phyloP scores from a whole-genome alignment of 2,113 vertebrate genomes.

The Orcinus orca region DNA sequence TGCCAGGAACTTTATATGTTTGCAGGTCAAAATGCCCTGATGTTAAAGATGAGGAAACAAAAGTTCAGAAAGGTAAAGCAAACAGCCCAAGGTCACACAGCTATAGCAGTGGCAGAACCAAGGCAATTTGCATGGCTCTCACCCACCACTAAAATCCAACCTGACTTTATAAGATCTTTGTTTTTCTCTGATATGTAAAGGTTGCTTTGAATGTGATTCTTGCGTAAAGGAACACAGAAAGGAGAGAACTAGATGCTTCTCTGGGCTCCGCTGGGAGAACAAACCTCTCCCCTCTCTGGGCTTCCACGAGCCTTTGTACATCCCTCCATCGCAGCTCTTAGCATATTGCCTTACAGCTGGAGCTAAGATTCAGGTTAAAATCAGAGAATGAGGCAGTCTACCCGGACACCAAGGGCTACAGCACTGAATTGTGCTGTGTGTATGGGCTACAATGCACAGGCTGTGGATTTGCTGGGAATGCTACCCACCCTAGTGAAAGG shows the following conservation, averaged over 20 bases:
- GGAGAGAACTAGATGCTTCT: neutral
- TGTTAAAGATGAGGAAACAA: neutral
- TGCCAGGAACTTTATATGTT: neutral
- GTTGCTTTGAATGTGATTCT: neutral
- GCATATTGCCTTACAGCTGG: neutral
- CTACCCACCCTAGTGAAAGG: neutral
- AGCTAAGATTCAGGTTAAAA: neutral
- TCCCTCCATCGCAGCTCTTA: neutral
- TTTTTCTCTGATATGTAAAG: neutral
- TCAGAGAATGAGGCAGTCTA: no score
- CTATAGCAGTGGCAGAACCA: neutral
- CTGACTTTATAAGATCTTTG: neutral
- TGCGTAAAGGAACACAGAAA: neutral
- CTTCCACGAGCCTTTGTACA: accelerated
- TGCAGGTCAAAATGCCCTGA: neutral
- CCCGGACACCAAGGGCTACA: accelerated
- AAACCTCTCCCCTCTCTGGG: neutral
- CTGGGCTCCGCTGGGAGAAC: neutral
- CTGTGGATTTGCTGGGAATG: neutral
- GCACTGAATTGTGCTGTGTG: neutral
- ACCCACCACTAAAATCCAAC: neutral
- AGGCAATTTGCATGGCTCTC: accelerated
- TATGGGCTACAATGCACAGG: accelerated
- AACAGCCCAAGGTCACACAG: neutral
- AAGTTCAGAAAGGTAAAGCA: neutral